phyloP scores from a whole-genome alignment of 92 coral and sea anemone species.

The Ricordea florida region DNA sequence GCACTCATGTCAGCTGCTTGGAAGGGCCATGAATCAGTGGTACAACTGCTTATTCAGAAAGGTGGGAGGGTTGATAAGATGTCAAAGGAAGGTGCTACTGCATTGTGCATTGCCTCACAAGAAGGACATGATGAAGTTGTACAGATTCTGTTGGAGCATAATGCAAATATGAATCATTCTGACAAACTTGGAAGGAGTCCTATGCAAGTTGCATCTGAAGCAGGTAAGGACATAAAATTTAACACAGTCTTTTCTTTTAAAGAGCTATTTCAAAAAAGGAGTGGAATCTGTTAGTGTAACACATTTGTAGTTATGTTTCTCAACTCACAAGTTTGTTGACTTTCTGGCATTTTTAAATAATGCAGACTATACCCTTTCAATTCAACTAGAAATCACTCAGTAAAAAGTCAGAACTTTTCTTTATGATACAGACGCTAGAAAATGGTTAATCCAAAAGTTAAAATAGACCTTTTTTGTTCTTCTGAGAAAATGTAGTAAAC shows the following conservation, averaged over 20 bases:
- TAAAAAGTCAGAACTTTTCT: too few species aligned
- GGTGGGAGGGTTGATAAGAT: constrained; percentile 87
- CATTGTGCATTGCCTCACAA: constrained; percentile 92
- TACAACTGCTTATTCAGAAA: constrained; percentile 84
- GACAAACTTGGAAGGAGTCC: constrained; percentile 97
- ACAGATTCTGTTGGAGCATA: constrained; percentile 84
- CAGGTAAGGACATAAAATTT: constrained; percentile 79
- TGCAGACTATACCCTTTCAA: too few species aligned
- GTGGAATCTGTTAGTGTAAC: background rate
- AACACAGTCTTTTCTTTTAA: too few species aligned
- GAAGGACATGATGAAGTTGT: constrained; percentile 99
- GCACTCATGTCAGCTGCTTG: constrained; percentile 99
- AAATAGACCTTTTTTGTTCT: too few species aligned
- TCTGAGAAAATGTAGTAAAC: too few species aligned
- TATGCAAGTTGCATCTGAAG: constrained; percentile 96
- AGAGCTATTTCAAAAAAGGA: too few species aligned
- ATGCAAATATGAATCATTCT: constrained; percentile 83
- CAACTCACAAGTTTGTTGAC: background rate
- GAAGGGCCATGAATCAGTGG: constrained; percentile 89
- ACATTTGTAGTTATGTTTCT: too few species aligned
- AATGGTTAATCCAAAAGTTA: too few species aligned
- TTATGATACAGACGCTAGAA: too few species aligned
- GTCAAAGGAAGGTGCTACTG: constrained; percentile 92
- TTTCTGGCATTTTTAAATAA: too few species aligned
- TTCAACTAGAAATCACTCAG: too few species aligned